A percentile compares a stretch with the other conserved stretches of the same genome.
Conservation (phyloP, 2,113 vertebrate genomes). For the Trichomycterus rosablanca region DNA sequence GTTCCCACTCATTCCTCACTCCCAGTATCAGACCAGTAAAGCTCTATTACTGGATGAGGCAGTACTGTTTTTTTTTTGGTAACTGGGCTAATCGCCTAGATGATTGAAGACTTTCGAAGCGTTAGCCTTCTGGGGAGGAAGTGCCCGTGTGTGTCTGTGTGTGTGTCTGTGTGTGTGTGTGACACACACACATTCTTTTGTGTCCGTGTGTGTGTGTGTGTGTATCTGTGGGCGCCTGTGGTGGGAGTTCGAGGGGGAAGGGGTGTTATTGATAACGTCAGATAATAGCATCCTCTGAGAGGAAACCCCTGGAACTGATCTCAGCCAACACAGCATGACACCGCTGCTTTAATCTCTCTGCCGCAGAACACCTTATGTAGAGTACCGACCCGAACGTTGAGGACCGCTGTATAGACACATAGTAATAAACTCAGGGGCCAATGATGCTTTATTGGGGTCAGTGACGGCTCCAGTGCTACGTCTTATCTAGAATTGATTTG, state of each 20-base stretch:
- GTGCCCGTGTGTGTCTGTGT: not conserved
- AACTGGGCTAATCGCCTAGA: slow-evolving; percentile 17
- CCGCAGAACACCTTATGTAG: not conserved
- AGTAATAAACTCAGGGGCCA: no score
- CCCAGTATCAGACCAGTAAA: not conserved
- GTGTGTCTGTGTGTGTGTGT: not conserved
- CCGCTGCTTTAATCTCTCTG: slow-evolving; percentile 18
- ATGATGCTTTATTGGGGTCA: no score
- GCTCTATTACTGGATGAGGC: slow-evolving; percentile 10
- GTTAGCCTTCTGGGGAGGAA: slow-evolving; percentile 1
- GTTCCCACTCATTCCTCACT: not conserved
- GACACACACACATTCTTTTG: no score
- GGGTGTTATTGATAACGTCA: not conserved
- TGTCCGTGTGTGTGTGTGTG: not conserved
- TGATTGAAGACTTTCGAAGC: slow-evolving; percentile 22
- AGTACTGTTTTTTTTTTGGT: slow-evolving; percentile 9
- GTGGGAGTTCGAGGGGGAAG: not conserved
- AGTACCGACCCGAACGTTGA: no score
- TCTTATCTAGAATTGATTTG: no score
- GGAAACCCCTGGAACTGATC: slow-evolving; percentile 14
- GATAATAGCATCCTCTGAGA: slow-evolving; percentile 18
- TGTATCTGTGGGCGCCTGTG: not conserved
- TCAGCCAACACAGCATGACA: slow-evolving; percentile 11
- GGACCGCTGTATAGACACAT: no score
- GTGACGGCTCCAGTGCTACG: no score